Evolutionary conservation across 2,888 invertebrate genomes (phyloP), one percentile per base, ranked within the genome.

Genomic region (Sphaerophoria taeniata): DNA sequence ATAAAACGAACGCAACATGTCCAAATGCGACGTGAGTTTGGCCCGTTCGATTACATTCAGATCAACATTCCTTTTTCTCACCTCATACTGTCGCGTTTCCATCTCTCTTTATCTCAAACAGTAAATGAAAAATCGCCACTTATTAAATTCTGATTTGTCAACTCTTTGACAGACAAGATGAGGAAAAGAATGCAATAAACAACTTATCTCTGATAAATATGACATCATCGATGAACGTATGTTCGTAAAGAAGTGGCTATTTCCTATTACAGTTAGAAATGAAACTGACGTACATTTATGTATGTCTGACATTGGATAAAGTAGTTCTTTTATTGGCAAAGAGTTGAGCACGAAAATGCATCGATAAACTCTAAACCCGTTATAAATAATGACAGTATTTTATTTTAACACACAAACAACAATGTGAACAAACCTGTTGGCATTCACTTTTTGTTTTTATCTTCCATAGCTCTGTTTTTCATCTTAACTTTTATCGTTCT

Each of bases 361-460:
- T 49, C 45, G 47, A 60, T 71, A 71, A 60, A 49, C n/a, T 60
- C 47, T 34, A 47, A 63, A 73, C 73, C 45, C 63, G 55, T 67
- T 67, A 67, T 24, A 12, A 24, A 43, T 60, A 60, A 39, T 53
- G 53, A 36, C 53, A 67, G 67, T 24, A 51, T 12, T 49, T 31
- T 4, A 24, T 7, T 9, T 3, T 11, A 1, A 49, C 16, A 53
- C 12, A 12, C 63, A 14, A n/a, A 24, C 43, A 49, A 11, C 11
- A 33, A 45, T 53, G 24, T 2, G 24, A 24, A 53, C 34, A 70
- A 81, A 81, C 80, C 65, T 70, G 80, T 81, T 81, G 65, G 31
- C 80, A 81, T 75, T 81, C 70, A 75, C 75, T 81, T 75, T 75
- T 81, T 2, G 24, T 51, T 11, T 24, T 61, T 51, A 43, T 43